Evolutionary conservation across 2,797 vertebrate genomes (phyloP).

Genomic region (Fistularia tabacaria): DNA sequence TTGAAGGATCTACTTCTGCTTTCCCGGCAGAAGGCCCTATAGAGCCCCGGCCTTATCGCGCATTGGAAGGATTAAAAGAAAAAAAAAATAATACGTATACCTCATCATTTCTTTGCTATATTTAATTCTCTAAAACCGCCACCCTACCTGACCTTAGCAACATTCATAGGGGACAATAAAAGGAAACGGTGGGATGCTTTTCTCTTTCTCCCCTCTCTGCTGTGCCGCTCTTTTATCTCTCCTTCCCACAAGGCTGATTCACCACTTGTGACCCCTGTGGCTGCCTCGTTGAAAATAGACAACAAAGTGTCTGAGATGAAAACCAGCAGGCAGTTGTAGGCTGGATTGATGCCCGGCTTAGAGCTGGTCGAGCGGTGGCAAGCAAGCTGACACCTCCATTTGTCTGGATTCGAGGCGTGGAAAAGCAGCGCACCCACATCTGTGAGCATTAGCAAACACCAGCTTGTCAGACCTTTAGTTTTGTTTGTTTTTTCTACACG

Average conservation of each 20-base stretch:
- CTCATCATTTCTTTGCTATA: conserved; percentile 59
- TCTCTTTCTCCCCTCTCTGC: conserved; percentile 40
- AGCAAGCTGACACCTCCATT: conserved; percentile 34
- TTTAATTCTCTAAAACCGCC: conserved; percentile 49
- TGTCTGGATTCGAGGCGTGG: conserved; percentile 22
- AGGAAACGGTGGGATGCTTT: conserved; percentile 59
- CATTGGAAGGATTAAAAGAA: conserved; percentile 48
- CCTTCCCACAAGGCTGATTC: conserved; percentile 70
- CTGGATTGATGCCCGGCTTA: conserved; percentile 30
- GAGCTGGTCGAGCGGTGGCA: conserved; percentile 30
- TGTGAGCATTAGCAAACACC: conserved; percentile 8
- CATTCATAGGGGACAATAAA: conserved; percentile 62
- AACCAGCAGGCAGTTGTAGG: conserved; percentile 50
- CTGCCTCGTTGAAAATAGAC: conserved; percentile 65
- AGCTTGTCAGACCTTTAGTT: not conserved
- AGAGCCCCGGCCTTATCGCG: conserved; percentile 33
- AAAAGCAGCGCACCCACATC: conserved; percentile 7
- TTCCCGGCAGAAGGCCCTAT: conserved; percentile 30
- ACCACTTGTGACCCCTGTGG: conserved; percentile 62
- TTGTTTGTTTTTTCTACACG: not conserved
- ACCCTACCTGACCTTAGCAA: conserved; percentile 47
- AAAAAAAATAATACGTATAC: conserved; percentile 18
- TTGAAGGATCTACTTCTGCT: conserved; percentile 23
- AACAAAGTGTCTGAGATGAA: conserved; percentile 68
- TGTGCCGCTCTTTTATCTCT: conserved; percentile 58